Base-by-base conservation (phyloP, 2,113 vertebrate species). In the Otocyon megalotis region DNA sequence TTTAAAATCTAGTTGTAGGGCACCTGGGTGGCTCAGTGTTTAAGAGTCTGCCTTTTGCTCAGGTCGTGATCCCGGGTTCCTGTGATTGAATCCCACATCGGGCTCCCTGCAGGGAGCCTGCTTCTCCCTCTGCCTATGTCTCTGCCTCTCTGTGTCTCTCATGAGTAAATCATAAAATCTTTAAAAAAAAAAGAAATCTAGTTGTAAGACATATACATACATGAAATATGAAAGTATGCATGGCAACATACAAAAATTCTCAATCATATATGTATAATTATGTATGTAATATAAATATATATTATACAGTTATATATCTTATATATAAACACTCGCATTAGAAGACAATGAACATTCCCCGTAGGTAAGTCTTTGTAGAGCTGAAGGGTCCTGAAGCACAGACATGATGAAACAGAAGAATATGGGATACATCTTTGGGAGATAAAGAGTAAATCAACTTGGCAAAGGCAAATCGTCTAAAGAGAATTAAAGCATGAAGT, bases 401-500 rank as follows among this genome's bases (percentile, higher is more conserved):
- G 14, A 71, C 10, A 32, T 69, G 50, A 10, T 79, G 16, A 97
- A 72, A 54, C 14, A 82, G 19, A 88, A 95, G 2, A 72, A 12
- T 60, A 8, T 43, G 15, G 5, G 5, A 62, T 56, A 22, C 4
- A 7, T 6, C 20, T 67, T 94, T 96, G 24, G 12, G 30, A 74
- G 15, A 88, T 35, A 81, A 58, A 96, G 35, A 88, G 14, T 35
- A 91, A 95, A 77, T 89, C 37, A 76, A 37, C 19, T 83, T 62
- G 54, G 7, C 19, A 84, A 84, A 88, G 72, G 5, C 26, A 54
- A 10, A 89, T 11, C 8, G 1, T 54, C 94, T 97, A 80, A 50
- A 35, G 20, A 54, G 3, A 91, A 1, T 50, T 60, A 37, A 84
- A 82, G 30, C 50, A 69, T 53, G 32, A 94, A 80, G 43, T 79